These are phyloP conservation scores for Arizona elegans DNA, from an alignment of 2,113 vertebrate species.

Conservation along the genomic window DNA sequence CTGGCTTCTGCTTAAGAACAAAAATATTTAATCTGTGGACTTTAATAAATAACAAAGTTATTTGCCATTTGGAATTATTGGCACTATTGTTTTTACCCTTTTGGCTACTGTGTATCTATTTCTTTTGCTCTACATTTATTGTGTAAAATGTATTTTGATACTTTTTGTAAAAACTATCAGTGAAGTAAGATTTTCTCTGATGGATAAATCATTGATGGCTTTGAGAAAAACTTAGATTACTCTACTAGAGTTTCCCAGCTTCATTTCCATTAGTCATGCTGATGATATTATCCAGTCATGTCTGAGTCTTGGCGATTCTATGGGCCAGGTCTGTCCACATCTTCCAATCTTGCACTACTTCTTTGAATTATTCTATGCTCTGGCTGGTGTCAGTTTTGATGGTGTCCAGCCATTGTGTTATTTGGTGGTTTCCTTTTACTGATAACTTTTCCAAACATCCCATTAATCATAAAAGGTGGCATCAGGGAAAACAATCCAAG, in stretches of 20 bases:
- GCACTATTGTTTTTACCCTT: rapidly evolving
- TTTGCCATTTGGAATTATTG: neutral
- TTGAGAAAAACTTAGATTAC: neutral
- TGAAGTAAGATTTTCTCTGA: neutral
- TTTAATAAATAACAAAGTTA: constrained; percentile 6
- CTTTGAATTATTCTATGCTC: neutral
- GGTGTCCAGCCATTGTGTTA: neutral
- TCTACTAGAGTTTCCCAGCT: neutral
- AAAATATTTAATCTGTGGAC: neutral
- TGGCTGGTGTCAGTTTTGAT: neutral
- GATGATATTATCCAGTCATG: neutral
- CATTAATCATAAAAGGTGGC: neutral
- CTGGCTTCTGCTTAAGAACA: constrained; percentile 16
- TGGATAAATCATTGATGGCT: neutral
- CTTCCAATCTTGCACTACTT: neutral
- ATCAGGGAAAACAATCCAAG: neutral
- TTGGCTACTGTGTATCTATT: constrained; percentile 7
- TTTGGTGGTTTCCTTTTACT: neutral
- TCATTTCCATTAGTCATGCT: neutral
- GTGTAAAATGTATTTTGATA: constrained; percentile 3
- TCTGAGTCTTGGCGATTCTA: neutral
- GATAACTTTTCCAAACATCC: neutral
- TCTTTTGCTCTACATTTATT: neutral
- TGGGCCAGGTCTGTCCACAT: neutral
- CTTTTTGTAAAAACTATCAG: constrained; percentile 13